Conservation (phyloP, 2,888 invertebrate species). For the Peribatodes rhomboidaria region DNA sequence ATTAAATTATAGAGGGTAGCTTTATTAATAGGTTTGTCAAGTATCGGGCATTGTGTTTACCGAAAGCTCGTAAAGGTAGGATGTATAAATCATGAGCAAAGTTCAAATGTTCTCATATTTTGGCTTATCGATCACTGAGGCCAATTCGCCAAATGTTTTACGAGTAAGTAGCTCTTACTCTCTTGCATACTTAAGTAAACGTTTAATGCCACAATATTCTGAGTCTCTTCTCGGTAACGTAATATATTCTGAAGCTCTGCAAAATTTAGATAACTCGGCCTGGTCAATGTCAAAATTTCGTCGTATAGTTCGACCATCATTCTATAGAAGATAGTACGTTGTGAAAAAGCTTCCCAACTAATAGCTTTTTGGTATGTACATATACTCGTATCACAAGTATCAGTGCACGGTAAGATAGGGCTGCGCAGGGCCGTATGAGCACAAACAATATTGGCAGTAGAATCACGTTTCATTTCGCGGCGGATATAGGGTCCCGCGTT, state of each 20-base stretch:
- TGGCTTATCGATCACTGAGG: conserved; percentile 55
- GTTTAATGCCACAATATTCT: too few species aligned
- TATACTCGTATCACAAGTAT: conserved; percentile 32
- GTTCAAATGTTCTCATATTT: conserved; percentile 59
- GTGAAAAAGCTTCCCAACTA: background rate
- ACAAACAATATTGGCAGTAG: conserved; percentile 69
- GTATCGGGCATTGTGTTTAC: conserved; percentile 56
- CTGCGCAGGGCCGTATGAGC: conserved; percentile 53
- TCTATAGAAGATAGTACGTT: background rate
- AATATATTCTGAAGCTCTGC: too few species aligned
- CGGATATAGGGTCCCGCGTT: conserved; percentile 78
- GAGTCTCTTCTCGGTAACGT: background rate
- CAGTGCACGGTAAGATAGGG: conserved; percentile 43
- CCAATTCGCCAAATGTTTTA: conserved; percentile 44
- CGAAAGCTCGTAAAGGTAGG: conserved; percentile 52
- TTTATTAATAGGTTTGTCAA: conserved; percentile 47
- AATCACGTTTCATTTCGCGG: conserved; percentile 78
- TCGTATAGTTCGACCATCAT: background rate
- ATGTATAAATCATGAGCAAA: conserved; percentile 65
- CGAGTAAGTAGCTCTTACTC: background rate
- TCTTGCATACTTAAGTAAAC: too few species aligned
- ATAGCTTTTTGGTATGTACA: conserved; percentile 18
- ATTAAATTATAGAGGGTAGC: conserved; percentile 37
- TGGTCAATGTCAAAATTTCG: background rate
- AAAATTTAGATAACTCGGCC: too few species aligned